Evolutionary conservation across 2,888 invertebrate species (phyloP), one percentile per base, ranked within the genome.

Genomic region (Heliconius aoede): DNA sequence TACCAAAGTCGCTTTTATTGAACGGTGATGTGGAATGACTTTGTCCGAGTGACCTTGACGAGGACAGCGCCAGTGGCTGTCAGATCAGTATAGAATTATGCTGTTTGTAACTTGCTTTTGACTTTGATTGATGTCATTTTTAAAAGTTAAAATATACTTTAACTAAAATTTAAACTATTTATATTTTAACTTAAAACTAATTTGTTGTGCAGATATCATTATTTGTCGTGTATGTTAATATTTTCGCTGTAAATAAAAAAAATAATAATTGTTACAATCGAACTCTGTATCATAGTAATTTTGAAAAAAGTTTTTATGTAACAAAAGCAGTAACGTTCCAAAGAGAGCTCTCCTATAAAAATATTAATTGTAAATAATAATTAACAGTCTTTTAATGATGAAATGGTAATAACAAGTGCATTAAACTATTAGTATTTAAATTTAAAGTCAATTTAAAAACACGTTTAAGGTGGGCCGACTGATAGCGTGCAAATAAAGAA

Each of bases 1-100:
- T 84, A 83, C 82, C 80, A 80, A 80, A 80, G 74, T 71, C 76
- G 79, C 79, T 79, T 83, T 83, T 82, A 81, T 83, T 82, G 79
- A 77, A 76, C 80, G 64, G 75, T 74, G 79, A 78, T 71, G 79
- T 73, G 81, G 78, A 81, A 79, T 81, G 77, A 81, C 76, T 79
- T 79, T 77, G 78, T 78, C 78, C 24, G 62, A 51, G 73, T 74
- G 81, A 69, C 82, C 81, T 82, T 81, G 80, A 76, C 24, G 60
- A 40, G 76, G 72, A 62, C 73, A 62, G 64, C 28, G 55, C 21
- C 55, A 30, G 65, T 69, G 24, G 72, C 65, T 62, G 71, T 74
- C 76, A 69, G 58, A 80, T 79, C 76, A 71, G 73, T 73, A 75
- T 75, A 73, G 72, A 80, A 73, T 80, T 82, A 80, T 78, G 77